Percentiles rank a stretch among this genome's conserved stretches.
phyloP scores from a whole-genome alignment of 2,113 vertebrate species.

The Xiphophorus couchianus region DNA sequence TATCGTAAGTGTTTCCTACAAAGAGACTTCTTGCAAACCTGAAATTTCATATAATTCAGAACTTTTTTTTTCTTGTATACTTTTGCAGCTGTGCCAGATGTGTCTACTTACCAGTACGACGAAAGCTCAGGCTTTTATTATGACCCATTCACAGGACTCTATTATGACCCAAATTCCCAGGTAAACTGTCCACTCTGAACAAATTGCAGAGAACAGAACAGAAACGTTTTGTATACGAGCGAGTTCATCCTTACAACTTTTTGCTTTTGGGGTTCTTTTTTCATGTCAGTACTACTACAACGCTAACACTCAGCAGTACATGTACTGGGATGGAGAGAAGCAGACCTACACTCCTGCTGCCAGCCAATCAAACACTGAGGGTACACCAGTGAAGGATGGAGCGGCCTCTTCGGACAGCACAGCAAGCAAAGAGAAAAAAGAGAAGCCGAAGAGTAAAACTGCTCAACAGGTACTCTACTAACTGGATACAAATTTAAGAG shows the following conservation, averaged over 20 bases:
- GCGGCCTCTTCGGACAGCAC: conserved; percentile 70
- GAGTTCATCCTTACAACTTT: not conserved
- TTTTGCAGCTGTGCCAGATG: conserved; percentile 86
- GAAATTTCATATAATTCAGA: not conserved
- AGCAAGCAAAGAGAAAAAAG: conserved; percentile 86
- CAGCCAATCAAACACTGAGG: conserved; percentile 68
- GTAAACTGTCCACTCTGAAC: conserved; percentile 57
- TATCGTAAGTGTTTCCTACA: conserved; percentile 75
- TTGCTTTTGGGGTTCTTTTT: not conserved
- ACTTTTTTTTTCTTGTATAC: conserved; percentile 3
- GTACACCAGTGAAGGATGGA: conserved; percentile 30
- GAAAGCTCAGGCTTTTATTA: conserved; percentile 91
- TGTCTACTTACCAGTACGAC: conserved; percentile 91
- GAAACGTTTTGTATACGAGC: not conserved
- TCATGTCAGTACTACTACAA: conserved; percentile 88
- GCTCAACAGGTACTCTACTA: conserved; percentile 85
- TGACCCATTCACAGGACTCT: conserved; percentile 89
- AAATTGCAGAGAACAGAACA: not conserved
- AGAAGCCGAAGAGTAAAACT: conserved; percentile 90
- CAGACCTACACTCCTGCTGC: conserved; percentile 85
- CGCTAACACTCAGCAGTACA: conserved; percentile 87
- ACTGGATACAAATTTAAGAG: not conserved
- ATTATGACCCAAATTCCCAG: conserved; percentile 91
- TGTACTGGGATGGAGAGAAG: conserved; percentile 91
- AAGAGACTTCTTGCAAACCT: not conserved